Conservation (phyloP, 2,113 vertebrate species). For the Cyprinus carpio region DNA sequence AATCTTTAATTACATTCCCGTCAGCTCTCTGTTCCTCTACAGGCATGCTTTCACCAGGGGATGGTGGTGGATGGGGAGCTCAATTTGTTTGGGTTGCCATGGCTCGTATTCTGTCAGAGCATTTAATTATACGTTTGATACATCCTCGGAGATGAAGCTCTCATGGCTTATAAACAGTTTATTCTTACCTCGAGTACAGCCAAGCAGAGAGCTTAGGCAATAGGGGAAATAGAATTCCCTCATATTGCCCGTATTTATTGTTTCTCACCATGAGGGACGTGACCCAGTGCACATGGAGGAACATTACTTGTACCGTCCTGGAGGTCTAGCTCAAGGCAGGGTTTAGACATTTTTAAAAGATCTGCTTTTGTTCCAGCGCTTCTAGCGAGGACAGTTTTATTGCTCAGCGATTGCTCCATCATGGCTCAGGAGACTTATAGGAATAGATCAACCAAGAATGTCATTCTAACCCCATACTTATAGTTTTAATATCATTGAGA, state of each 20-base stretch:
- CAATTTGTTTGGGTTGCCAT: slow-evolving; percentile 30
- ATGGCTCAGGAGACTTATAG: not conserved
- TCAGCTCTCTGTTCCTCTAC: slow-evolving; percentile 26
- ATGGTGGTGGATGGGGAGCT: not conserved
- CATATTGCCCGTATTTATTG: slow-evolving; percentile 3
- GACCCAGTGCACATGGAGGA: not conserved
- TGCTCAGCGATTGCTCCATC: not conserved
- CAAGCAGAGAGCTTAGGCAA: not conserved
- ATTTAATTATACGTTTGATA: slow-evolving; percentile 41
- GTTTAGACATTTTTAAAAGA: not conserved
- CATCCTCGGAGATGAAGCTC: slow-evolving; percentile 7
- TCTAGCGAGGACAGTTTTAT: not conserved
- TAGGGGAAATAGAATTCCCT: slow-evolving; percentile 26
- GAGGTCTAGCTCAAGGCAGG: slow-evolving; percentile 23
- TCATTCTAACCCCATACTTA: not conserved
- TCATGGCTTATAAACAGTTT: slow-evolving; percentile 28
- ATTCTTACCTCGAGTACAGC: slow-evolving; percentile 15
- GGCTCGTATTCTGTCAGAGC: slow-evolving; percentile 37
- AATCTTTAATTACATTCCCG: slow-evolving; percentile 37
- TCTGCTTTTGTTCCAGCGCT: not conserved
- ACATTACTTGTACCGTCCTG: not conserved
- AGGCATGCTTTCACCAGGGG: not conserved
- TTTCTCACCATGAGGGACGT: slow-evolving; percentile 7
- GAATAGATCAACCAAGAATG: not conserved
- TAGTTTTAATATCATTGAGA: not conserved